These are phyloP conservation scores for Leptarthrus brevirostris DNA, from an alignment of 2,888 invertebrate genomes.

Conservation along the genomic window DNA sequence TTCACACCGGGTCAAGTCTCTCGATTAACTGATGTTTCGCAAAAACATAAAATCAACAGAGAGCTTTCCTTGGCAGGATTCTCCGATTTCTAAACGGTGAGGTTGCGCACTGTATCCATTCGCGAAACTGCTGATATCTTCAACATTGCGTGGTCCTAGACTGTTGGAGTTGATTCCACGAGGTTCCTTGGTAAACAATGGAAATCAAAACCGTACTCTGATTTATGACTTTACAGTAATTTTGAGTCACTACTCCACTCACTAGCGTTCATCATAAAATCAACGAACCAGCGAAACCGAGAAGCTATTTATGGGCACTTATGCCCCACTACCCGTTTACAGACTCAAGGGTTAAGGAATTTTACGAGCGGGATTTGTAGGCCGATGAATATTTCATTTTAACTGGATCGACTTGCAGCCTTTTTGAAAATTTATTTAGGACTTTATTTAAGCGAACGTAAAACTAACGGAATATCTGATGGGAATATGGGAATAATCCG, in stretches of 20 bases:
- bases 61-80: conserved; percentile 2
- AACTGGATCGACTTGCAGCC: neutral
- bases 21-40: conserved; percentile 42
- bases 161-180: conserved; percentile 41
- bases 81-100: neutral
- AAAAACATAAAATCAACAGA: conserved; percentile 38
- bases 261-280: conserved; percentile 35
- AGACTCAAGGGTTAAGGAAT: conserved; percentile 28
- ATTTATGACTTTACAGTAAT: conserved; percentile 51
- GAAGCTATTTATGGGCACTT: conserved; percentile 40
- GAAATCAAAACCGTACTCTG: conserved; percentile 50
- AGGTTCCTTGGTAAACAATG: conserved; percentile 40
- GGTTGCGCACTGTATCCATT: conserved; percentile 15
- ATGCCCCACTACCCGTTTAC: neutral
- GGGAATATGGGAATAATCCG: conserved; percentile 13
- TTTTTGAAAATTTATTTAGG: conserved; percentile 33
- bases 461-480: conserved; percentile 28
- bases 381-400: conserved; percentile 43
- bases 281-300: conserved; percentile 47
- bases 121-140: conserved; percentile 11
- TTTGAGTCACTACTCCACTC: conserved; percentile 25
- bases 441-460: conserved; percentile 26
- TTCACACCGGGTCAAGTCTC: conserved; percentile 47
- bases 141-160: conserved; percentile 35
- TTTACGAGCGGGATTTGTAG: conserved; percentile 42